These are phyloP conservation scores for Sardina pilchardus DNA, from an alignment of 2,113 vertebrate species.

Conservation along the genomic window DNA sequence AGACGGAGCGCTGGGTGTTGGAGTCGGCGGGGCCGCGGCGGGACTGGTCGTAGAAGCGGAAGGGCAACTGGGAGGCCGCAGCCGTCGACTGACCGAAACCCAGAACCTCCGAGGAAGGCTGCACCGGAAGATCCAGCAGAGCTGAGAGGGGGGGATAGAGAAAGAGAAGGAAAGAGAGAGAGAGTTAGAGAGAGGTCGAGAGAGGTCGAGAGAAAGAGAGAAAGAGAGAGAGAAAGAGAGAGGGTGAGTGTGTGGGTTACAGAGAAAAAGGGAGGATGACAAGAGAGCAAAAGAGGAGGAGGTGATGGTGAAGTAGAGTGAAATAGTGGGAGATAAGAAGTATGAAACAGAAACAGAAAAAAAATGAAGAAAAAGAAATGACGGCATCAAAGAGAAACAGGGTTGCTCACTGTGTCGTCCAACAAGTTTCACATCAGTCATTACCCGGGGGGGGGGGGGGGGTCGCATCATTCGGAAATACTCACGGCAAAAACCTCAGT, in stretches of 20 bases:
- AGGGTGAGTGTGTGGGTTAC: neutral
- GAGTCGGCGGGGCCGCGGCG: conserved; percentile 87
- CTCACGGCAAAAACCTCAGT: neutral
- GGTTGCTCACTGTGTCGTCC: neutral
- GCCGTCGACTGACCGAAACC: conserved; percentile 82
- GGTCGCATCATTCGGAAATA: neutral
- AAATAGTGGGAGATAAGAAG: neutral
- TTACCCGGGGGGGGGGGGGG: neutral
- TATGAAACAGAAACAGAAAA: conserved; percentile 6
- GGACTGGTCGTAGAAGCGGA: conserved; percentile 94
- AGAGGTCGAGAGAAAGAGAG: neutral
- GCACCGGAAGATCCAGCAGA: conserved; percentile 57
- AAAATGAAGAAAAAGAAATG: neutral
- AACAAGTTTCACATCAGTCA: neutral
- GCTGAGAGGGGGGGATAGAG: conserved; percentile 55
- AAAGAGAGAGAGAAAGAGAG: neutral
- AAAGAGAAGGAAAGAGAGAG: neutral
- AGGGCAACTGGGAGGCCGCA: conserved; percentile 83
- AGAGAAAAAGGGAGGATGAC: neutral
- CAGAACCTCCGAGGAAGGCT: conserved; percentile 76
- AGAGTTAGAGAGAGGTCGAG: neutral
- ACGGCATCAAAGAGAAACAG: neutral
- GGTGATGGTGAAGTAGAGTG: neutral
- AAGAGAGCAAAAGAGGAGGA: neutral
- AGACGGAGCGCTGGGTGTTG: conserved; percentile 83